Percentiles rank a stretch among this genome's conserved stretches.
Evolutionary conservation across 2,113 vertebrate genomes (phyloP).

Genomic region (Strix uralensis): DNA sequence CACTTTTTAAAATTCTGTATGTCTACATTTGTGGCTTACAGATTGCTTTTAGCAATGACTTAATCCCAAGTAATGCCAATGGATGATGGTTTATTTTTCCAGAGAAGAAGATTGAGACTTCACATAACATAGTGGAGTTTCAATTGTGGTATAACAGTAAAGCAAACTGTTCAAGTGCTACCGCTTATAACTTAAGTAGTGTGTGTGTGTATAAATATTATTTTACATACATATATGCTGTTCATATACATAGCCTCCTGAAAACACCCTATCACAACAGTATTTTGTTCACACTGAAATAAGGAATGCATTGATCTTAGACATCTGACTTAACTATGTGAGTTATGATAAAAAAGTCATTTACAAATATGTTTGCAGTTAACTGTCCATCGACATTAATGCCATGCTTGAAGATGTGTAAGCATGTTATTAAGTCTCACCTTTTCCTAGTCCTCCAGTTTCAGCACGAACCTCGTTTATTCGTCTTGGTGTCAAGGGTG

Average conservation of each 20-base stretch:
- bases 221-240: background rate
- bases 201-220: background rate
- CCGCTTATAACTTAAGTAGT: rapidly evolving
- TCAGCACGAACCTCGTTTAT: conserved; percentile 78
- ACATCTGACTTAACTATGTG: too few species aligned
- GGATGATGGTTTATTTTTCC: background rate
- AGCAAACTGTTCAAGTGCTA: background rate
- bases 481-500: conserved; percentile 70
- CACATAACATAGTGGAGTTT: background rate
- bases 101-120: background rate
- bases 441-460: conserved; percentile 66
- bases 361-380: background rate
- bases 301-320: rapidly evolving
- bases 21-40: background rate
- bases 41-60: background rate
- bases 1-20: background rate
- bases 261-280: background rate
- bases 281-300: background rate
- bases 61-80: background rate
- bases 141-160: background rate
- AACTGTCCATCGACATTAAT: rapidly evolving
- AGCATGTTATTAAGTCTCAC: conserved; percentile 41
- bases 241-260: background rate
- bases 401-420: background rate
- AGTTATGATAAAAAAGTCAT: background rate